Evolutionary conservation across 2,113 vertebrate genomes (phyloP).

Genomic region (Sceloporus undulatus): DNA sequence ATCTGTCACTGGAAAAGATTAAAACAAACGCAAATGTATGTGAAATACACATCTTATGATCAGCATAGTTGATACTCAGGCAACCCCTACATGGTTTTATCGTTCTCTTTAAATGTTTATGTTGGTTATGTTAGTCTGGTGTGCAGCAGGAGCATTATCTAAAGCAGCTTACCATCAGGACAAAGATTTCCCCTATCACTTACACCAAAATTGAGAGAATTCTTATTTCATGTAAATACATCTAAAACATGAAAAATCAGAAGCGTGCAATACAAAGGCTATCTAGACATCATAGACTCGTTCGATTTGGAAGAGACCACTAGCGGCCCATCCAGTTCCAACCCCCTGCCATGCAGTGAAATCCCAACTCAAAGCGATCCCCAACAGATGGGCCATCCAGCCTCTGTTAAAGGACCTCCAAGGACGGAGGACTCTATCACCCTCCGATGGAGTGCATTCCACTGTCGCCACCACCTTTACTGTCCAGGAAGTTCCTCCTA

Average conservation of each 20-base stretch:
- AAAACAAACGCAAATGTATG: background rate
- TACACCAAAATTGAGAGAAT: background rate
- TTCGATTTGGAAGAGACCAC: too few relatives aligned
- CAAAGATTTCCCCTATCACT: background rate
- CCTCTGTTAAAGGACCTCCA: too few relatives aligned
- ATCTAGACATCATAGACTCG: too few relatives aligned
- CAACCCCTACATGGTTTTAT: background rate
- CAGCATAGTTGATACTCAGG: background rate
- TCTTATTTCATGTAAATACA: background rate
- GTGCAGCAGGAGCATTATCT: background rate
- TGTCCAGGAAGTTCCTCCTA: too few relatives aligned
- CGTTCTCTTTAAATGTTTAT: background rate
- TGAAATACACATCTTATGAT: slow-evolving; percentile 6
- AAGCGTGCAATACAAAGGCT: background rate
- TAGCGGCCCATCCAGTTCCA: too few relatives aligned
- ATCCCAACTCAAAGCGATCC: too few relatives aligned
- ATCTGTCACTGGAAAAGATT: slow-evolving; percentile 71
- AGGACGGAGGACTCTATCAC: too few relatives aligned
- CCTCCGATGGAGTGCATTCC: too few relatives aligned
- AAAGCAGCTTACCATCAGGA: background rate
- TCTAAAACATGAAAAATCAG: background rate
- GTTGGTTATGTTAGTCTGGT: too few relatives aligned
- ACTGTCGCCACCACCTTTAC: too few relatives aligned
- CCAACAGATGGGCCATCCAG: too few relatives aligned
- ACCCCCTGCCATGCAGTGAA: too few relatives aligned